Evolutionary conservation across 2,888 invertebrate genomes (phyloP), one percentile per base, ranked within the genome.

Genomic region (Octonoba sinensis): DNA sequence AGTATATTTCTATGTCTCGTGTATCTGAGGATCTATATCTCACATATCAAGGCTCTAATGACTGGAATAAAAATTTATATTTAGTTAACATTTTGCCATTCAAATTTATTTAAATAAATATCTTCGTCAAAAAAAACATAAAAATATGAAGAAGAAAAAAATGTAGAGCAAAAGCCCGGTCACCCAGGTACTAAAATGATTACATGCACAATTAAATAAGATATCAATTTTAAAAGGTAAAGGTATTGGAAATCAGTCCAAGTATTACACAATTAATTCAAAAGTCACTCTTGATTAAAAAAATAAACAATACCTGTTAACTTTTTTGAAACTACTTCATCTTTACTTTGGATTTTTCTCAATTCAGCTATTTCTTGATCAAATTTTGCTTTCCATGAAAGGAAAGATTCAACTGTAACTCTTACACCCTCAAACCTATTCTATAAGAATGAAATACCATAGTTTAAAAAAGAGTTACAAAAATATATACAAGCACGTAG

Each of bases 361-460:
- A 88, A 59, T 76, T 88, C 87, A 11, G 93, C 93, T 90, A 93
- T 93, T 88, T 98, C 97, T 47, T 92, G 92, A 88, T 99, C 98
- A 91, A 99, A 99, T 84, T 93, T 92, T 78, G 93, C 91, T 87
- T 97, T 96, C 99, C 99, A 99, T 27, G 92, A 93, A 87, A 97
- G 89, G 89, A 99, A 99, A 11, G 96, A 93, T 89, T 99, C 99
- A 0, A 98, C 96, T 2, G 96, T 95, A 0, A 99, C 99, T 86
- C 94, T 91, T 0, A 97, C 98, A 16, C 98, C 99, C 90, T 97
- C 97, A 90, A 97, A 96, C 87, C 94, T 92, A 93, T 95, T 96
- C 93, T 95, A 89, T 11, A 66, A 20, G 20, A 49, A 66, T 16
- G 49, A 15, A 11, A 66, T 44, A n/a, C 8, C 12, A 22, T 20